These are phyloP conservation scores for Trematomus bernacchii DNA, from an alignment of 2,797 vertebrate species.

Conservation along the genomic window DNA sequence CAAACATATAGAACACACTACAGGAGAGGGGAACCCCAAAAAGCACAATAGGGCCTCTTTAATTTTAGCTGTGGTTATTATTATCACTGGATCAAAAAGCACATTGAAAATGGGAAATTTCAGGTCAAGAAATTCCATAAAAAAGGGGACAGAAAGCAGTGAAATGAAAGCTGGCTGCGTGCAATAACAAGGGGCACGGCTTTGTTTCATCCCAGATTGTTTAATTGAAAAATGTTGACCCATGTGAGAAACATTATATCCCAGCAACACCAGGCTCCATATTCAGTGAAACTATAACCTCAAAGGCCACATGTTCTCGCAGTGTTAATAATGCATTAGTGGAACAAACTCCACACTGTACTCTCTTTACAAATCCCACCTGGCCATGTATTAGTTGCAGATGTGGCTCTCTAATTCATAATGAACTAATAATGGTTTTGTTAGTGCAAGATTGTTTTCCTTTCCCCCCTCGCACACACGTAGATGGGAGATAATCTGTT, in stretches of 20 bases:
- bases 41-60: too few species aligned
- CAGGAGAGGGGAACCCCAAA: too few species aligned
- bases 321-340: slow-evolving; percentile 86
- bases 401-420: slow-evolving; percentile 95
- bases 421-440: slow-evolving; percentile 93
- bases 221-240: slow-evolving; percentile 83
- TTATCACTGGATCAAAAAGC: slow-evolving; percentile 43
- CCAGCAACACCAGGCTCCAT: slow-evolving; percentile 76
- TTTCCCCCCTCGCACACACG: slow-evolving; percentile 84
- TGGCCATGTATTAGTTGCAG: slow-evolving; percentile 87
- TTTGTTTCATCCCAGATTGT: slow-evolving; percentile 78
- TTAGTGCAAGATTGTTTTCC: slow-evolving; percentile 88
- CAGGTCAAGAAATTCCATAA: slow-evolving; percentile 13
- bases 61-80: slow-evolving; percentile 45
- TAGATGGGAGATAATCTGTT: slow-evolving; percentile 91
- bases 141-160: slow-evolving; percentile 21
- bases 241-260: slow-evolving; percentile 84
- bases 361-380: slow-evolving; percentile 87
- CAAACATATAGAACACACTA: too few species aligned
- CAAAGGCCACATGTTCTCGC: slow-evolving; percentile 78
- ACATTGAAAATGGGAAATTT: slow-evolving; percentile 9
- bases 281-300: slow-evolving; percentile 83
- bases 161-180: slow-evolving; percentile 57
- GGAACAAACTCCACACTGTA: slow-evolving; percentile 87
- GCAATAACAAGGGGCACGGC: slow-evolving; percentile 68